Percentiles rank a stretch among this genome's conserved stretches.
Evolutionary conservation across 2,797 vertebrate species (phyloP).

Genomic region (Sylvilagus floridanus): DNA sequence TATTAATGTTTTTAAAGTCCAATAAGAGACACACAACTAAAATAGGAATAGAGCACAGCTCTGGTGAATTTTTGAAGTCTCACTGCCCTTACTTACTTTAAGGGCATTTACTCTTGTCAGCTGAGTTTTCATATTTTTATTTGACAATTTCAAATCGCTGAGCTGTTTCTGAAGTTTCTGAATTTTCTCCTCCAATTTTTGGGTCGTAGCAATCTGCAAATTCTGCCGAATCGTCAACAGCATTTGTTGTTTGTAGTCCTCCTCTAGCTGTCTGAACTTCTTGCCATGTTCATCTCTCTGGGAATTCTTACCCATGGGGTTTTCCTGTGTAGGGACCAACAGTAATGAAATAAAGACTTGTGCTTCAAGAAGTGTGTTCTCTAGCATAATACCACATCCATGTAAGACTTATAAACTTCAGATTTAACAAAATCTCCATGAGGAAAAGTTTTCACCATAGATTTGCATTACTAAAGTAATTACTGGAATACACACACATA

Average conservation of each 20-base stretch:
- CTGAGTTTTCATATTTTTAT: conserved; percentile 81
- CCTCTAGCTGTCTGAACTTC: conserved; percentile 73
- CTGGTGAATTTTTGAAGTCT: conserved; percentile 31
- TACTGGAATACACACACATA: not conserved
- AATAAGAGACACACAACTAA: not conserved
- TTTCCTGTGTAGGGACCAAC: conserved; percentile 74
- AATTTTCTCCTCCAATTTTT: conserved; percentile 74
- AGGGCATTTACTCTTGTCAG: conserved; percentile 81
- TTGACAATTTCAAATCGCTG: conserved; percentile 80
- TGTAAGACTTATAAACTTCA: not conserved
- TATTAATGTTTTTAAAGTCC: conserved; percentile 3
- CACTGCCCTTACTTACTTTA: conserved; percentile 80
- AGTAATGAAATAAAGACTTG: conserved; percentile 34
- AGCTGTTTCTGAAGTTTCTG: conserved; percentile 85
- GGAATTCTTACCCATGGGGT: conserved; percentile 62
- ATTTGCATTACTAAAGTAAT: conserved; percentile 59
- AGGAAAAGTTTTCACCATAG: conserved; percentile 45
- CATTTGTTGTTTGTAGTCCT: conserved; percentile 53
- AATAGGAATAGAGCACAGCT: not conserved
- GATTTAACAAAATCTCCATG: not conserved
- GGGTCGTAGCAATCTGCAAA: conserved; percentile 70
- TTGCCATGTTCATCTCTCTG: conserved; percentile 64
- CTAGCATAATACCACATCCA: not conserved
- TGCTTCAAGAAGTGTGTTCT: not conserved
- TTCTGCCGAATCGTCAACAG: conserved; percentile 69